These are phyloP conservation scores for Megaustenia siamemsis DNA, from an alignment of 2,888 invertebrate species.

Conservation along the genomic window DNA sequence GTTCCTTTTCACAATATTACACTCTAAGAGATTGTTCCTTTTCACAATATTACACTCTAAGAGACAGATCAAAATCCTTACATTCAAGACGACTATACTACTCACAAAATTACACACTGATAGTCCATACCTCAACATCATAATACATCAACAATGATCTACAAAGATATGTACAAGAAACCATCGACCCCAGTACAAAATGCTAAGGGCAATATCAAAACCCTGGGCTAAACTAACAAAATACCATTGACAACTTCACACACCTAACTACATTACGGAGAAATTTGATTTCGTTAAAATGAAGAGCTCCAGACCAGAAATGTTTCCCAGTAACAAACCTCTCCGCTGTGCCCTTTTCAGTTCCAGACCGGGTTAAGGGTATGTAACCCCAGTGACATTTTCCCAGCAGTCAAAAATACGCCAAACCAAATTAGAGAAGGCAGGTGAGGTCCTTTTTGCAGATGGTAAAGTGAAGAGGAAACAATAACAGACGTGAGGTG, in stretches of 20 bases:
- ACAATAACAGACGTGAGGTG: no score
- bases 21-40: no score
- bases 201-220: background rate
- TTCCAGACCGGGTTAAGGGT: background rate
- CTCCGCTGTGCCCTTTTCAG: background rate
- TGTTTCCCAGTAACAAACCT: background rate
- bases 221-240: background rate
- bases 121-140: no score
- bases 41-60: no score
- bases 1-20: no score
- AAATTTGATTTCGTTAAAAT: slow-evolving; percentile 1
- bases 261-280: background rate
- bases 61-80: no score
- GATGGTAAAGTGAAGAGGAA: no score
- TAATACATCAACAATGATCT: background rate
- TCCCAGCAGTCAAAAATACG: no score
- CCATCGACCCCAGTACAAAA: background rate
- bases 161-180: background rate
- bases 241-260: background rate
- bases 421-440: background rate
- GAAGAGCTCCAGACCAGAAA: background rate
- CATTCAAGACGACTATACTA: no score
- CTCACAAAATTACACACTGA: no score
- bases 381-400: background rate
- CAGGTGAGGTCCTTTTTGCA: no score